Percentiles rank a stretch among this genome's conserved stretches.
Evolutionary conservation across 2,888 invertebrate genomes (phyloP).

Genomic region (Cybosia mesomella): DNA sequence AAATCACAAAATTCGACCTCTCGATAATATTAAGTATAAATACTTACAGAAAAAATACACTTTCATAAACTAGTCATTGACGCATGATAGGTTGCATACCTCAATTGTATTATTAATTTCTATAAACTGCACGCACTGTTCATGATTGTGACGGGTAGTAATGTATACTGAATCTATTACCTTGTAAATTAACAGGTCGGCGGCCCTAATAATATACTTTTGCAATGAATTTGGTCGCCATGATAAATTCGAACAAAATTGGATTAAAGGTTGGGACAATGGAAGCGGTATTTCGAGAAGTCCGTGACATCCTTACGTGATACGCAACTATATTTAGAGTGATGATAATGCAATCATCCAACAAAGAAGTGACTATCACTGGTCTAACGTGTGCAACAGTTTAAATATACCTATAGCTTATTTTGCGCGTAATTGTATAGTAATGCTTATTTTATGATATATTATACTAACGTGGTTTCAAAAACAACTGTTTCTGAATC

Average conservation of each 20-base stretch:
- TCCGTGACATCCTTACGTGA: conserved; percentile 43
- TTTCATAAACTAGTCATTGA: background rate
- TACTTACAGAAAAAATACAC: background rate
- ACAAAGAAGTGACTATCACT: conserved; percentile 74
- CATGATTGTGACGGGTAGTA: background rate
- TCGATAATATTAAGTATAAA: too few species aligned
- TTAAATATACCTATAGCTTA: conserved; percentile 18
- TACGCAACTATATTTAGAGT: conserved; percentile 60
- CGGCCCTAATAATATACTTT: conserved; percentile 19
- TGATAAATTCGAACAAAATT: conserved; percentile 41
- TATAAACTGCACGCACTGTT: background rate
- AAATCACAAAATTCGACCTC: too few species aligned
- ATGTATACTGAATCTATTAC: background rate
- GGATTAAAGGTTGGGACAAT: background rate
- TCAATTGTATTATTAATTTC: background rate
- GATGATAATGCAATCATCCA: conserved; percentile 69
- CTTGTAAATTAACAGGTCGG: conserved; percentile 14
- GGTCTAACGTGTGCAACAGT: conserved; percentile 49
- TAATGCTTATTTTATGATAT: background rate
- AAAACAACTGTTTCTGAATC: background rate
- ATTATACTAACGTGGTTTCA: background rate
- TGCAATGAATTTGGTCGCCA: conserved; percentile 39
- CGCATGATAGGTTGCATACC: background rate
- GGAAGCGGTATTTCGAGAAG: conserved; percentile 11
- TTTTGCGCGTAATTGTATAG: conserved; percentile 9